Percentiles rank a stretch among this genome's conserved stretches.
Conservation (phyloP, 1,140 invertebrate species). For the Tribolium castaneum region DNA sequence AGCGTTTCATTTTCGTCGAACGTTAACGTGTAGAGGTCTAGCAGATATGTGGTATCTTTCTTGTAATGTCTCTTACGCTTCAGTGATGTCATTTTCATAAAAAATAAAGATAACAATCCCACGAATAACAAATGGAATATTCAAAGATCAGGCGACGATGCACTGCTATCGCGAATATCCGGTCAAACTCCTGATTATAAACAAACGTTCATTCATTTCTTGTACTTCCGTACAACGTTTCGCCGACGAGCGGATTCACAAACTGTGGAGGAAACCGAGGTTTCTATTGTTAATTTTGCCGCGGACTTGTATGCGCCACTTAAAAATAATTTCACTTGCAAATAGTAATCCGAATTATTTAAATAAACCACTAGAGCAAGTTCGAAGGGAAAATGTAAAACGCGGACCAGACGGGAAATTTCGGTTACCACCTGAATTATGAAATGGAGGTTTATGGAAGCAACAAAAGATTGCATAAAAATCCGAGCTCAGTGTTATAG, state of each 20-base stretch:
- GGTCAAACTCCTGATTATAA: slow-evolving; percentile 1
- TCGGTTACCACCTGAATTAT: background rate
- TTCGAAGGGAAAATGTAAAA: background rate
- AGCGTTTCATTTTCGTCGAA: slow-evolving; percentile 82
- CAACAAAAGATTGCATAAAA: slow-evolving; percentile 8
- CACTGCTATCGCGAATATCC: slow-evolving; percentile 16
- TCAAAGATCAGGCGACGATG: slow-evolving; percentile 5
- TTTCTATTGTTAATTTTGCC: slow-evolving; percentile 35
- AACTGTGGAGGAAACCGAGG: slow-evolving; percentile 34
- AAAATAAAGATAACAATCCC: slow-evolving; percentile 31
- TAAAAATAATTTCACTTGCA: slow-evolving; percentile 6
- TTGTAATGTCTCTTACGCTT: slow-evolving; percentile 79
- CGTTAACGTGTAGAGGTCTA: slow-evolving; percentile 86
- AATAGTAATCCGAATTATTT: background rate
- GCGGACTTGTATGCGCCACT: slow-evolving; percentile 4
- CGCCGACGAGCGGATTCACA: slow-evolving; percentile 17
- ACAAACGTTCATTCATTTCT: slow-evolving; percentile 4
- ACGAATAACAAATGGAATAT: background rate
- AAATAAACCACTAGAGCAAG: background rate
- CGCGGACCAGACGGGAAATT: background rate
- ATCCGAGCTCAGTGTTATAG: slow-evolving; percentile 3
- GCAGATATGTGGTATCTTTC: slow-evolving; percentile 83
- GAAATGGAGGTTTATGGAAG: background rate
- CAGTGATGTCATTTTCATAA: slow-evolving; percentile 53
- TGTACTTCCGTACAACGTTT: slow-evolving; percentile 19